Percentiles rank a stretch among this genome's conserved stretches.
phyloP scores from a whole-genome alignment of 2,888 invertebrate genomes.

The Salticus scenicus region DNA sequence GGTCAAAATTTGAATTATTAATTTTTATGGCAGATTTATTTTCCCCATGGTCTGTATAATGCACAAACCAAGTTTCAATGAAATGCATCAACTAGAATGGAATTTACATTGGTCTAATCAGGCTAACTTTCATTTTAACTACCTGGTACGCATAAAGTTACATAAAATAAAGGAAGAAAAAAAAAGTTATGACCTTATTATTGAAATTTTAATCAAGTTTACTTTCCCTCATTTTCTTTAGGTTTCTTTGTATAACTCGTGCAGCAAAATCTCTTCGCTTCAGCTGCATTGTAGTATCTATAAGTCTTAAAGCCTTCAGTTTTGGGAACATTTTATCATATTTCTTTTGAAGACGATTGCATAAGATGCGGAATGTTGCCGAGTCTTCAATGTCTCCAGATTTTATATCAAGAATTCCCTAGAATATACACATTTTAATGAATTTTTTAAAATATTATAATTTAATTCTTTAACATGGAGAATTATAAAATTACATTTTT shows the following conservation, averaged over 20 bases:
- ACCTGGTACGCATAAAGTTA: too few species aligned
- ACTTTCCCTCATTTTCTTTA: conserved; percentile 1
- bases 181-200: too few species aligned
- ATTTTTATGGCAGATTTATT: too few species aligned
- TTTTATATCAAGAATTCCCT: conserved; percentile 56
- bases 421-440: not conserved
- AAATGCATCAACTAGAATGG: too few species aligned
- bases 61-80: too few species aligned
- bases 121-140: too few species aligned
- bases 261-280: conserved; percentile 47
- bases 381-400: conserved; percentile 38
- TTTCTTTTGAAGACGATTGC: conserved; percentile 27
- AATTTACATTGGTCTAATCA: too few species aligned
- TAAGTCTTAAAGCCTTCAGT: conserved; percentile 39
- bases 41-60: too few species aligned
- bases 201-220: too few species aligned
- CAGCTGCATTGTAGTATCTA: conserved; percentile 50
- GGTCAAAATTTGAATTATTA: too few species aligned
- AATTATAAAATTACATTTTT: not conserved
- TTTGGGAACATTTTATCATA: conserved; percentile 40
- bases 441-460: too few species aligned
- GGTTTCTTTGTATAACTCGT: conserved; percentile 39
- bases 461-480: not conserved
- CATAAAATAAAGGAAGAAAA: too few species aligned
- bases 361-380: conserved; percentile 1